Conservation (phyloP, 2,797 vertebrate species). For the Mus spretus region DNA sequence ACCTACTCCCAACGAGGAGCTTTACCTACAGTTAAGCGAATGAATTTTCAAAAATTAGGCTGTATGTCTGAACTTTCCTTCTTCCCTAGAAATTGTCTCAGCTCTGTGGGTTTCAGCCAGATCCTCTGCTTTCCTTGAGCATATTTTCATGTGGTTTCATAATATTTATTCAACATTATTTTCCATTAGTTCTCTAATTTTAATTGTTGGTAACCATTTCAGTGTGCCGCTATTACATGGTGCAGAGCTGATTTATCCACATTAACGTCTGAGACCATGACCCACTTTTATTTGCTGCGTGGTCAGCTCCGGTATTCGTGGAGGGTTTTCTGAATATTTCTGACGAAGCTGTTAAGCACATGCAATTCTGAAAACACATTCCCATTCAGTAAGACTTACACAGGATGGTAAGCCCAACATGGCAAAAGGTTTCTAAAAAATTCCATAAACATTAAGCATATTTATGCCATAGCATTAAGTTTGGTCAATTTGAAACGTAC, state of each 20-base stretch:
- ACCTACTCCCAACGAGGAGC: background rate
- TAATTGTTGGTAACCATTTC: conserved; percentile 85
- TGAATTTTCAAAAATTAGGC: conserved; percentile 70
- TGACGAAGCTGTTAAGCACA: conserved; percentile 85
- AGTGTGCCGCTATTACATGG: conserved; percentile 64
- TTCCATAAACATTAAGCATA: conserved; percentile 89
- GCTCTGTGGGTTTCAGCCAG: conserved; percentile 72
- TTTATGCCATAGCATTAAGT: conserved; percentile 88
- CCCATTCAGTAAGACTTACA: conserved; percentile 84
- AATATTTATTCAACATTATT: conserved; percentile 72
- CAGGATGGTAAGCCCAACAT: conserved; percentile 79
- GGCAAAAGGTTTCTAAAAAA: conserved; percentile 86
- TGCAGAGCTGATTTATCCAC: conserved; percentile 79
- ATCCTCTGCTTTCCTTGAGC: conserved; percentile 71
- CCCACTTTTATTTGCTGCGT: conserved; percentile 81
- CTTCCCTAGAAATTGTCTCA: conserved; percentile 79
- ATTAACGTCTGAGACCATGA: conserved; percentile 79
- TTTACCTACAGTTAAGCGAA: conserved; percentile 61
- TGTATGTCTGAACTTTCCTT: conserved; percentile 71
- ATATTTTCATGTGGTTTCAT: conserved; percentile 73
- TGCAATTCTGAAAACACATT: conserved; percentile 88
- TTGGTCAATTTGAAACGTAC: conserved; percentile 87
- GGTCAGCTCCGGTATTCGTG: conserved; percentile 83
- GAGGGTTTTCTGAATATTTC: conserved; percentile 87
- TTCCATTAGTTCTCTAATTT: conserved; percentile 79